Evolutionary conservation across 1,140 invertebrate genomes (phyloP).

Genomic region (Ericerus pela): DNA sequence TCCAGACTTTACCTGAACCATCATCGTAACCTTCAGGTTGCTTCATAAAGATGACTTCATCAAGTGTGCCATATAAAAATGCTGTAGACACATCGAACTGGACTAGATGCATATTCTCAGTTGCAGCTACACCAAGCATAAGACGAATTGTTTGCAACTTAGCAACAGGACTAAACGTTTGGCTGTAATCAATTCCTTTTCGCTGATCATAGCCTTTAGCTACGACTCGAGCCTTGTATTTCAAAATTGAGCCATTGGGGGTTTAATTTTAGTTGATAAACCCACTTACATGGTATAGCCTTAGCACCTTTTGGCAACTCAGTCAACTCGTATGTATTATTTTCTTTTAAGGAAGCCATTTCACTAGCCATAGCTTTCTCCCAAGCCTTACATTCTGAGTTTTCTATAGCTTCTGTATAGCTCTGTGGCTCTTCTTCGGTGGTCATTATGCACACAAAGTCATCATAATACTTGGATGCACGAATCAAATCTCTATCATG

Average conservation of each 20-base stretch:
- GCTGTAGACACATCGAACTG: slow-evolving; percentile 12
- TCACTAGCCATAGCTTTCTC: slow-evolving; percentile 27
- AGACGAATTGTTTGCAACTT: slow-evolving; percentile 27
- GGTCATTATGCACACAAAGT: not conserved
- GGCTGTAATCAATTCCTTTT: slow-evolving; percentile 27
- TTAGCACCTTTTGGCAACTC: not conserved
- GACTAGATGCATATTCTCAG: not conserved
- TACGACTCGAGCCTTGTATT: slow-evolving; percentile 21
- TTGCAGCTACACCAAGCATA: slow-evolving; percentile 24
- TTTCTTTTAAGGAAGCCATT: slow-evolving; percentile 26
- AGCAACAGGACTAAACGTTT: slow-evolving; percentile 29
- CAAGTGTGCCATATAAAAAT: slow-evolving; percentile 25
- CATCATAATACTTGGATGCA: not conserved
- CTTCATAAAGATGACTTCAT: slow-evolving; percentile 30
- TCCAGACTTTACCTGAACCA: slow-evolving; percentile 21
- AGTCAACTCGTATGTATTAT: slow-evolving; percentile 12
- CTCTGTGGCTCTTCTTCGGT: slow-evolving; percentile 20
- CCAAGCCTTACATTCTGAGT: slow-evolving; percentile 25
- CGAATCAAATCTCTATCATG: too few species aligned
- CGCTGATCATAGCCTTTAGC: slow-evolving; percentile 19
- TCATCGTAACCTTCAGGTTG: slow-evolving; percentile 26
- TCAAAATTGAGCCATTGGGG: not conserved
- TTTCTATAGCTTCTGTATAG: slow-evolving; percentile 28
- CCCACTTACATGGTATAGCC: not conserved
- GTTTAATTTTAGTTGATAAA: not conserved